phyloP scores from a whole-genome alignment of 2,888 invertebrate genomes.

The Cryptophagus acutangulus region DNA sequence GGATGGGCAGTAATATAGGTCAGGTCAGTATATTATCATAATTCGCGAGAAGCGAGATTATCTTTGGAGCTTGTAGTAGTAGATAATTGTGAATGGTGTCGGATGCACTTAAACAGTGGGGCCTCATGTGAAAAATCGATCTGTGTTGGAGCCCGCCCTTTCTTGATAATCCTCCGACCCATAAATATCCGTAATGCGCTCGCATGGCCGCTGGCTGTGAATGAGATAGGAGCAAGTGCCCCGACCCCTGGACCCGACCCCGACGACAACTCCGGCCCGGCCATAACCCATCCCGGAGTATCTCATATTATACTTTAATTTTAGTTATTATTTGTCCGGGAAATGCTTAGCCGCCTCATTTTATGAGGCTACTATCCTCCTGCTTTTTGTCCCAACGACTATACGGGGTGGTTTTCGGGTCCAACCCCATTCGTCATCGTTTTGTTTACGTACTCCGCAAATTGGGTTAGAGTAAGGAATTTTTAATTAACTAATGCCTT shows the following conservation, averaged over 20 bases:
- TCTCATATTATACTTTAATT: constrained; percentile 19
- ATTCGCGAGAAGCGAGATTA: background rate
- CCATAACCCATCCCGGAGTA: constrained; percentile 19
- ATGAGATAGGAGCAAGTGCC: constrained; percentile 44
- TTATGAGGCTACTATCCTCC: too few relatives aligned
- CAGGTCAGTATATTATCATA: constrained; percentile 6
- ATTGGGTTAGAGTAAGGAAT: too few relatives aligned
- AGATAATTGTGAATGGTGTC: constrained; percentile 29
- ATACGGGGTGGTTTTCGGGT: too few relatives aligned
- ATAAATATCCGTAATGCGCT: constrained; percentile 48
- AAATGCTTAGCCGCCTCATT: too few relatives aligned
- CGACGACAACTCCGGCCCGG: constrained; percentile 20
- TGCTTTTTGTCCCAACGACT: too few relatives aligned
- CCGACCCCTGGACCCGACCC: constrained; percentile 25
- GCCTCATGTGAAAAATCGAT: constrained; percentile 48
- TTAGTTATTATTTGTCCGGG: constrained; percentile 10
- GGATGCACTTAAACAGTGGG: constrained; percentile 35
- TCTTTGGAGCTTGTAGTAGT: constrained; percentile 17
- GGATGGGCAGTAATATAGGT: constrained; percentile 1
- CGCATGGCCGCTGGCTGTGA: constrained; percentile 48
- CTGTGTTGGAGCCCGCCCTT: constrained; percentile 44
- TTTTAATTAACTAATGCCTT: too few relatives aligned
- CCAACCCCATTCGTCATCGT: too few relatives aligned
- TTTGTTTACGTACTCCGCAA: too few relatives aligned
- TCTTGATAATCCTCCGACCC: constrained; percentile 45